Evolutionary conservation across 2,797 vertebrate genomes (phyloP), one percentile per base, ranked within the genome.

Genomic region (Argentina silus): DNA sequence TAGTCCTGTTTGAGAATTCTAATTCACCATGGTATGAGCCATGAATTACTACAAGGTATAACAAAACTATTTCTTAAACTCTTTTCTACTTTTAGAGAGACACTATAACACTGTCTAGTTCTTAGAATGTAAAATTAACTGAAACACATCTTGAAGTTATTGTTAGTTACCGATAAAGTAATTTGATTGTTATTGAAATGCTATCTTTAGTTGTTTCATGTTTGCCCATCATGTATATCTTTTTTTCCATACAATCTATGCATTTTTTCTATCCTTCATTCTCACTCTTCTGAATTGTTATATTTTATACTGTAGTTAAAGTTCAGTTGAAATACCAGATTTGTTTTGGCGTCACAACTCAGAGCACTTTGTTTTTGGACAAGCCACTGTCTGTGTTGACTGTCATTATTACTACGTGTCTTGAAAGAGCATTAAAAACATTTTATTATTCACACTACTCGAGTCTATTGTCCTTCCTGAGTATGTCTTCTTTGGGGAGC

Each of bases 361-460:
- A 70, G 59, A 74, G 78, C 77, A 85, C 79, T 83, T 89, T 85
- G 17, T 81, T 72, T 78, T 74, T 81, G 71, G 78, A 85, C 1
- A 63, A 83, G 73, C 78, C 88, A 74, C 83, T 74, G 67, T 80
- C 78, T 80, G 76, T 71, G 67, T 80, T 47, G 51, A 66, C 66
- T 50, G 14, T 70, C 14, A 70, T 81, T 69, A 74, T 53, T 66
- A 42, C 78, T 81, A 77, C 84, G 83, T 88, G 80, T 80, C 81
- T 86, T 83, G 73, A 76, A 73, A 84, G 59, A 84, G 78, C 88
- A 93, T 89, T 91, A 89, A 92, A 67, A 91, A 74, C 74, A 70
- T 81, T 89, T 85, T 71, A 73, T 83, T 72, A 87, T 79, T 84
- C 73, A 81, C 76, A 72, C 9, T 42, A 78, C 59, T 74, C 4